Base-by-base conservation (phyloP, 2,113 vertebrate species). In the Oplegnathus fasciatus region DNA sequence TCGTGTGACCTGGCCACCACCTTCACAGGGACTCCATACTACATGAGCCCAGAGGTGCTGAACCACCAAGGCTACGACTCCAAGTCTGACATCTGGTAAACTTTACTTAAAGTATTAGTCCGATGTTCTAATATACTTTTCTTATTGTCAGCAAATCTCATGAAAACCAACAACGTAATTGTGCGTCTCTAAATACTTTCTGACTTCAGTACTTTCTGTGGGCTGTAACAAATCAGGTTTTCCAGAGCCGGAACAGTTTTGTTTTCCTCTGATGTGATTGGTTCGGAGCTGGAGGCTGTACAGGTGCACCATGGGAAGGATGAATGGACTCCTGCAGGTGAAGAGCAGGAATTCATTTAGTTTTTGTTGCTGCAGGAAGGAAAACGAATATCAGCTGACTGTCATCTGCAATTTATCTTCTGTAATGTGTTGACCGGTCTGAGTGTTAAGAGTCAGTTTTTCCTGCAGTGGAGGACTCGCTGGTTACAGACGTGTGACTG, bases 11-110 rank as follows among this genome's bases (percentile, higher is more conserved):
- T 97, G 90, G 97, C 97, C 83, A 97, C 96, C 75, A 97, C 96
- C 30, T 96, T 98, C 85, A 96, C 95, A 6, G 97, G 97, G 60
- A 98, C 97, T 0, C 97, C 96, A 1, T 94, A 96, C 82, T 97
- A 97, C 69, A 97, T 98, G 97, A 98, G 97, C 73, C 97, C 97
- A 0, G 97, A 98, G 85, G 95, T 94, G 26, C 89, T 98, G 88
- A 96, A 95, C 77, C 96, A 97, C 79, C 96, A 96, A 80, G 97
- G 97, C 28, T 98, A 96, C 9, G 88, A 97, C 86, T 97, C 96
- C 74, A 97, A 98, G 91, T 97, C 96, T 5, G 97, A 98, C 90
- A 96, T 98, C 85, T 98, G 97, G 97, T 98, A 65, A 78, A 26
- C 32, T 30, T 1, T 0, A 7, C 44, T 46, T 13, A 2, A 44